Evolutionary conservation across 2,113 vertebrate genomes (phyloP).

Genomic region (Odocoileus hemionus): DNA sequence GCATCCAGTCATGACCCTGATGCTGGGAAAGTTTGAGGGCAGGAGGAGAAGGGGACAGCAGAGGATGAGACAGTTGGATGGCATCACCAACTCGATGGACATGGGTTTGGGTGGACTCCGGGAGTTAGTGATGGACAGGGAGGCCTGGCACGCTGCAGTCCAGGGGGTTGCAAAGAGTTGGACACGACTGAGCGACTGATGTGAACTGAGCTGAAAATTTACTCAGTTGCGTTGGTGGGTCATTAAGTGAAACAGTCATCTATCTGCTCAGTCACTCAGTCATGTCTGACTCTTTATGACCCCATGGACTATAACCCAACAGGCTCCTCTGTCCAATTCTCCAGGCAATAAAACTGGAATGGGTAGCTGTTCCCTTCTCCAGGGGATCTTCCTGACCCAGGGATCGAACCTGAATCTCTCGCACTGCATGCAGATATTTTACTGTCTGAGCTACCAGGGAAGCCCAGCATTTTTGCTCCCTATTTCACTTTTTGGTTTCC

Average conservation of each 20-base stretch:
- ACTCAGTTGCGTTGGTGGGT: neutral
- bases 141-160: neutral
- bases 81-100: neutral
- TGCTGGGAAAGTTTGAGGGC: neutral
- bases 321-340: neutral
- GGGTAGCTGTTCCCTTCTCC: neutral
- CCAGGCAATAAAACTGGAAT: neutral
- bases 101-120: neutral
- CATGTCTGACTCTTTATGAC: neutral
- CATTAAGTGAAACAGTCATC: neutral
- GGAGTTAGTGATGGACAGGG: neutral
- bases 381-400: neutral
- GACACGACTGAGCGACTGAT: rapidly evolving
- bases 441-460: neutral
- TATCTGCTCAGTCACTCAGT: neutral
- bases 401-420: neutral
- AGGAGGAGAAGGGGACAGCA: neutral
- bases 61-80: neutral
- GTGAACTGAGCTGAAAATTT: neutral
- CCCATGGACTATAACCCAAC: neutral
- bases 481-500: neutral
- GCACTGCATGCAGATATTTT: neutral
- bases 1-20: neutral
- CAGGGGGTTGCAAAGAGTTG: neutral
- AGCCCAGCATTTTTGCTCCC: neutral